Percentiles rank a stretch among this genome's conserved stretches.
Conservation (phyloP, 2,888 invertebrate species). For the Diadegma fenestrale region DNA sequence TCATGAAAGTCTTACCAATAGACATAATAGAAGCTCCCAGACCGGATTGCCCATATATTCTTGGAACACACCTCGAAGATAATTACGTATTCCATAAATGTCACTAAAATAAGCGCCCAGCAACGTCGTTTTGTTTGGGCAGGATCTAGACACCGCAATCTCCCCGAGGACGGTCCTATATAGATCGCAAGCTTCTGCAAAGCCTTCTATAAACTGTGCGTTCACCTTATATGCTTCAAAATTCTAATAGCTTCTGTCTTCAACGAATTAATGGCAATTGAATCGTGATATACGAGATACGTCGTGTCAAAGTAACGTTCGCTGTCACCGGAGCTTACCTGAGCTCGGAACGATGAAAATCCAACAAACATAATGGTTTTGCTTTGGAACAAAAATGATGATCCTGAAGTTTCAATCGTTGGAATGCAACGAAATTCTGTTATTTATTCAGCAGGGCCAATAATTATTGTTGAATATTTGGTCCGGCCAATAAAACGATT, state of each 20-base stretch:
- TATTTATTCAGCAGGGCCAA: too few relatives aligned
- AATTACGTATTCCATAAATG: slow-evolving; percentile 15
- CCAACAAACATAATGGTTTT: neutral
- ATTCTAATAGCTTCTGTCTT: slow-evolving; percentile 27
- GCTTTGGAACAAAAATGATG: neutral
- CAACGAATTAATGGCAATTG: slow-evolving; percentile 25
- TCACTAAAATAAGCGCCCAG: slow-evolving; percentile 1
- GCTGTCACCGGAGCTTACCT: neutral
- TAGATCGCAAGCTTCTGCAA: slow-evolving; percentile 29
- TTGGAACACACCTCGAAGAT: neutral
- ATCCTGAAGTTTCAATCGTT: too few relatives aligned
- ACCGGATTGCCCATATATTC: neutral
- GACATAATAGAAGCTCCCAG: slow-evolving; percentile 10
- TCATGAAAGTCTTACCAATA: neutral
- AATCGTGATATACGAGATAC: slow-evolving; percentile 25
- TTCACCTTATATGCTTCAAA: slow-evolving; percentile 30
- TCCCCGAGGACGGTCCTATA: neutral
- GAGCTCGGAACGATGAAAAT: neutral
- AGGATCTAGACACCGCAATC: slow-evolving; percentile 13
- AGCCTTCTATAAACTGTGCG: slow-evolving; percentile 39
- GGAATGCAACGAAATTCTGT: too few relatives aligned
- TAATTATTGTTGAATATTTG: too few relatives aligned
- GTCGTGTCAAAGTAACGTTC: neutral
- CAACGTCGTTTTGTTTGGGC: neutral
- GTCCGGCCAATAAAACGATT: too few relatives aligned